Base-by-base conservation (phyloP, 2,113 vertebrate genomes). In the Chiloscyllium plagiosum region DNA sequence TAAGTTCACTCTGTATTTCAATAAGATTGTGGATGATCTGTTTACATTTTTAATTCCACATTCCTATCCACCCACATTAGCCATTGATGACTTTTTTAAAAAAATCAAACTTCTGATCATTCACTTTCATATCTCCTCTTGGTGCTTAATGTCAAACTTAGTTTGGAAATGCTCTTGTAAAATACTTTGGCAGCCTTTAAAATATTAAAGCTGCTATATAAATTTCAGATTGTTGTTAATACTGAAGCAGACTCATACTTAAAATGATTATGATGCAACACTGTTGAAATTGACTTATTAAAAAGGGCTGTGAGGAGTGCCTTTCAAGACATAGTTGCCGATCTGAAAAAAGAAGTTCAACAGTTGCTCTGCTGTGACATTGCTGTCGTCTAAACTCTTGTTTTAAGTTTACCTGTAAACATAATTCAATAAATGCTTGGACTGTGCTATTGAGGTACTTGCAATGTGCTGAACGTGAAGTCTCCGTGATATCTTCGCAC, bases 381-480 rank as follows among this genome's bases (percentile, higher is more conserved):
- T 33, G 3, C 69, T 52, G 7, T 52, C 24, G 42, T 52, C 24
- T 29, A 24, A 72, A 95, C 50, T 12, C 33, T 94, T 94, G 29
- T 42, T 68, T 47, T 22, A 94, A 70, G 42, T 94, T 24, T 69
- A 47, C 1, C 42, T 37, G 17, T 95, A 29, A 76, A 29, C 47
- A 61, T 37, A 29, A 66, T 65, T 26, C 52, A 93, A 72, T 95
- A 95, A 95, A 85, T 97, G 97, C 97, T 98, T 97, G 97, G 97
- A 97, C 96, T 96, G 96, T 96, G 96, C 93, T 96, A 96, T 96
- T 97, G 96, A 96, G 50, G 47, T 96, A 96, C 96, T 97, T 96
- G 97, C 96, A 95, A 96, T 97, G 96, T 96, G 96, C 96, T 96
- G 97, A 97, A 96, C 69, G 96, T 96, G 97, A 97, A 97, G 97